Conservation (phyloP, 2,113 vertebrate species). For the Nymphicus hollandicus region DNA sequence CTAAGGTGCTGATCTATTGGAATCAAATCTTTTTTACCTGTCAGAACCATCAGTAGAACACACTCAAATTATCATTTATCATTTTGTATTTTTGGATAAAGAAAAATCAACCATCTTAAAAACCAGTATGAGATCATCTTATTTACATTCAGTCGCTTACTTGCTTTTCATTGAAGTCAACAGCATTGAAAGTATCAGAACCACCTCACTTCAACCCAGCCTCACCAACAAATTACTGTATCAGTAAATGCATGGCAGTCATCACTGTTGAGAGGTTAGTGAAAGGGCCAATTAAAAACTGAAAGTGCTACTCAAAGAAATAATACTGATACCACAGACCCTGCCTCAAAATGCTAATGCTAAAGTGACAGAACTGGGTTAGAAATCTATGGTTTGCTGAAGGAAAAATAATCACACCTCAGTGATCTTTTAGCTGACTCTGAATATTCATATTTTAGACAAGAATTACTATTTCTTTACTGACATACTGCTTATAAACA, state of each 20-base stretch:
- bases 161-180: neutral
- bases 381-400: neutral
- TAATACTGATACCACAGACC: neutral
- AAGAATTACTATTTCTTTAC: neutral
- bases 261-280: neutral
- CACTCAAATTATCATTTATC: neutral
- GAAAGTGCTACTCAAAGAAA: neutral
- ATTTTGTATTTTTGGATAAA: neutral
- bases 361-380: conserved; percentile 1
- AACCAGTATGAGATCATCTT: neutral
- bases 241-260: neutral
- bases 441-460: neutral
- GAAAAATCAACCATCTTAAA: neutral
- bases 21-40: neutral
- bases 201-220: neutral
- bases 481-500: neutral
- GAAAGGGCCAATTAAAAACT: neutral
- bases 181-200: neutral
- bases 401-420: neutral
- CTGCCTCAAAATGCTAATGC: neutral
- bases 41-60: neutral
- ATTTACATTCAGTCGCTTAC: neutral
- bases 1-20: accelerated
- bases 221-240: neutral
- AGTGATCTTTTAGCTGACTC: neutral